Conservation (phyloP, 2,888 invertebrate genomes). For the Thymelicus sylvestris region DNA sequence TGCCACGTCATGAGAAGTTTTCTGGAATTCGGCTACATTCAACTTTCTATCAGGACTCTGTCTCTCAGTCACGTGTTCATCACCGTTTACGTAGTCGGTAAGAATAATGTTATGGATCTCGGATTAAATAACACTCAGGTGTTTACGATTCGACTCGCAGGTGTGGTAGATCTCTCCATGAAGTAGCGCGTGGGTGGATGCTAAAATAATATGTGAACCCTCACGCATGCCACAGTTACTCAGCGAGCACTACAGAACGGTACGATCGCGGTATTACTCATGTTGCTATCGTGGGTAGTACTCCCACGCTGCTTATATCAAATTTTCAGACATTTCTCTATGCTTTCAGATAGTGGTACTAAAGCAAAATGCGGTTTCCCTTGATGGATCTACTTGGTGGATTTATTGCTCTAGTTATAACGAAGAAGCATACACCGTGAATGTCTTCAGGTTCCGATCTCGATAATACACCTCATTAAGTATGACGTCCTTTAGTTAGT, state of each 20-base stretch:
- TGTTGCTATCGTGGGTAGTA: slow-evolving; percentile 69
- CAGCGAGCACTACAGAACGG: slow-evolving; percentile 63
- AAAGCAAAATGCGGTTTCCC: neutral
- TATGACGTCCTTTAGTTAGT: no score
- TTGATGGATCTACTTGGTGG: no score
- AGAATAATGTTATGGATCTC: slow-evolving; percentile 55
- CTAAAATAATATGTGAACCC: slow-evolving; percentile 77
- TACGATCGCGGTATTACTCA: slow-evolving; percentile 69
- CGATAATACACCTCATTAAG: no score
- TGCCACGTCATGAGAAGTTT: slow-evolving; percentile 36
- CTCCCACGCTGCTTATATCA: slow-evolving; percentile 73
- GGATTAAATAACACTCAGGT: slow-evolving; percentile 77
- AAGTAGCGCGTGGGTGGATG: slow-evolving; percentile 66
- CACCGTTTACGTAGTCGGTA: slow-evolving; percentile 32
- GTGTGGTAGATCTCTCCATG: slow-evolving; percentile 73
- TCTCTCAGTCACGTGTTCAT: slow-evolving; percentile 40
- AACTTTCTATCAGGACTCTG: neutral
- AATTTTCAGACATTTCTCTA: slow-evolving; percentile 76
- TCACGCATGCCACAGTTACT: slow-evolving; percentile 64
- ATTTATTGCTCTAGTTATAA: neutral
- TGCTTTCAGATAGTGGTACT: slow-evolving; percentile 42
- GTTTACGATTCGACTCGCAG: slow-evolving; percentile 67
- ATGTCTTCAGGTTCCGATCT: no score
- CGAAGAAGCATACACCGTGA: no score
- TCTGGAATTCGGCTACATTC: neutral